Evolutionary conservation across 2,888 invertebrate genomes (phyloP).

Genomic region (Lysandra coridon): DNA sequence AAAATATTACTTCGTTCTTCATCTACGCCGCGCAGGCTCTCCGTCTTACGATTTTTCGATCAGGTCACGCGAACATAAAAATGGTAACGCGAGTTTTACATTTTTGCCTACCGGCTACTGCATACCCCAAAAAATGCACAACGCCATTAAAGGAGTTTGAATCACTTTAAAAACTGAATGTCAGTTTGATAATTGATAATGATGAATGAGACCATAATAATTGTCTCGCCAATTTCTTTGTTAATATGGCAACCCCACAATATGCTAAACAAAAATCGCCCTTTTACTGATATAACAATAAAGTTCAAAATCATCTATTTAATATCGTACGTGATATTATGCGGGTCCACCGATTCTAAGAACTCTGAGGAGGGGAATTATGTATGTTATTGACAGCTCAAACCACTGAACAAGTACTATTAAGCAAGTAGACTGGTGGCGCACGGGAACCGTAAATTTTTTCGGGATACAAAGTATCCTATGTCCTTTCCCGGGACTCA

Average conservation of each 20-base stretch:
- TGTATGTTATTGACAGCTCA: neutral
- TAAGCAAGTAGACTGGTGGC: neutral
- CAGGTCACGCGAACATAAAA: too few relatives aligned
- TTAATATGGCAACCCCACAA: neutral
- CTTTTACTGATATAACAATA: neutral
- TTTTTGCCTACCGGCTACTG: too few relatives aligned
- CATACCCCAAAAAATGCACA: too few relatives aligned
- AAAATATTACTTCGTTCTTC: too few relatives aligned
- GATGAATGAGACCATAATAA: neutral
- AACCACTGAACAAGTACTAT: neutral
- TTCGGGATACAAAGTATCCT: too few relatives aligned
- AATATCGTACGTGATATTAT: constrained; percentile 37
- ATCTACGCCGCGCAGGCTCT: too few relatives aligned
- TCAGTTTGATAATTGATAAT: neutral
- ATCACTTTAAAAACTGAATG: neutral
- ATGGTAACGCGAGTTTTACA: too few relatives aligned
- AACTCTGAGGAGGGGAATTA: neutral
- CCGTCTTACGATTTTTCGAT: too few relatives aligned
- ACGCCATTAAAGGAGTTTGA: too few relatives aligned
- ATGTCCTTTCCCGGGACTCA: too few relatives aligned
- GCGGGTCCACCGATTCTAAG: constrained; percentile 35
- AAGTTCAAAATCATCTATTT: neutral
- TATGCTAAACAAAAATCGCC: neutral
- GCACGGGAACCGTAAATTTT: too few relatives aligned
- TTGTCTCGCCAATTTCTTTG: neutral